Conservation (phyloP, 2,888 invertebrate genomes). For the Atethmia centrago region DNA sequence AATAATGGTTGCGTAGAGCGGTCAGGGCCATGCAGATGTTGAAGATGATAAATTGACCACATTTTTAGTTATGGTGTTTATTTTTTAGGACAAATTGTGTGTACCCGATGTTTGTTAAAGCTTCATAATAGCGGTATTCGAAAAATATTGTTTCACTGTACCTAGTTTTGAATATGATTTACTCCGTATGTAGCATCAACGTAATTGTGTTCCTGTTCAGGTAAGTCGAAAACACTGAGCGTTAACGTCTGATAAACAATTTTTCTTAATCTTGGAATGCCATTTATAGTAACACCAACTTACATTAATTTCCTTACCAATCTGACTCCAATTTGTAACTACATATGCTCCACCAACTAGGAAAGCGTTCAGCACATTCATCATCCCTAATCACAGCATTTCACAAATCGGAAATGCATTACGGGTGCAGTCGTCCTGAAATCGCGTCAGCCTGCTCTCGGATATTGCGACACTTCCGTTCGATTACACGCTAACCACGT, state of each 20-base stretch:
- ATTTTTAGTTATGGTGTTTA: neutral
- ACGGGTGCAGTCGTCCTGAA: constrained; percentile 48
- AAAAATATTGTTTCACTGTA: neutral
- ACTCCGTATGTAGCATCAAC: no score
- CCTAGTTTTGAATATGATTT: no score
- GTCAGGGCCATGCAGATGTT: neutral
- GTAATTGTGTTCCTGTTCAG: no score
- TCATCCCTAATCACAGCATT: constrained; percentile 49
- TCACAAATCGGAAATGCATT: constrained; percentile 57
- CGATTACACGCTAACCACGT: constrained; percentile 64
- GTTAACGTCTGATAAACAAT: neutral
- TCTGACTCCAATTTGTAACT: constrained; percentile 25
- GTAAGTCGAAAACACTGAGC: no score
- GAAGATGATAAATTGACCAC: neutral
- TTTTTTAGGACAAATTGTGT: no score
- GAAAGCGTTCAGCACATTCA: constrained; percentile 26
- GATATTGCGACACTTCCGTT: constrained; percentile 71
- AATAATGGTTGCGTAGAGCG: neutral
- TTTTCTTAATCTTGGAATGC: neutral
- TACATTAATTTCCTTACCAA: neutral
- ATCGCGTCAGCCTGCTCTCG: constrained; percentile 49
- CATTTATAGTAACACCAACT: neutral
- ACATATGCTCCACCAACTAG: constrained; percentile 17
- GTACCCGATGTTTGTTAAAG: neutral
- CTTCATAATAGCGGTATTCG: neutral